Evolutionary conservation across 2,113 vertebrate species (phyloP).

Genomic region (Cisticola juncidis): DNA sequence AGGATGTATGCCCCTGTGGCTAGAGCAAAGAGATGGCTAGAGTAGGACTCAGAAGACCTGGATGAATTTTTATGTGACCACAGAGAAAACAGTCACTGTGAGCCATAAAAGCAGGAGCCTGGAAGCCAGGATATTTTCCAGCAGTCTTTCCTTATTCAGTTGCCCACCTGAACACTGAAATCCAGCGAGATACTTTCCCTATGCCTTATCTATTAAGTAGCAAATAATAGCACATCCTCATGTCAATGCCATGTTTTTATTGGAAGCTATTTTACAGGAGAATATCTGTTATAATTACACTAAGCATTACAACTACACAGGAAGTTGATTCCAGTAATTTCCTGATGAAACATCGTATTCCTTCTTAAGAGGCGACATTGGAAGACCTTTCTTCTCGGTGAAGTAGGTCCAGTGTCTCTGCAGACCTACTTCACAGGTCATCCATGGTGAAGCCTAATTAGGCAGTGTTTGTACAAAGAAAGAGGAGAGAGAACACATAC

Average conservation of each 20-base stretch:
- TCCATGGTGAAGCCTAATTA: background rate
- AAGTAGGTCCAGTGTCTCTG: background rate
- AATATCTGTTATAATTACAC: background rate
- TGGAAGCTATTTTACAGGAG: background rate
- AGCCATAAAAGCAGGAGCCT: background rate
- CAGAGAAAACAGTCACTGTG: background rate
- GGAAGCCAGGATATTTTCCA: background rate
- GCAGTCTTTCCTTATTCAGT: background rate
- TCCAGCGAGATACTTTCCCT: background rate
- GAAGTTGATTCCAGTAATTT: background rate
- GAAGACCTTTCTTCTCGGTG: background rate
- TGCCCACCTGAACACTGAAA: background rate
- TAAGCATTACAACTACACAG: background rate
- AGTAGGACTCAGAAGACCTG: background rate
- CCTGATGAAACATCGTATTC: rapidly evolving
- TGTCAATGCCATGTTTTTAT: background rate
- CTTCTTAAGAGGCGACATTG: background rate
- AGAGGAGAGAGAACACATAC: background rate
- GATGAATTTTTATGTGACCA: background rate
- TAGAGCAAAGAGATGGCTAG: background rate
- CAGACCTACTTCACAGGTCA: background rate
- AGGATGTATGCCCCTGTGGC: background rate
- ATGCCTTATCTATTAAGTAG: background rate
- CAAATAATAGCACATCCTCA: background rate
- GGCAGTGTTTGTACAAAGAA: background rate